These are phyloP conservation scores for Anastrepha ludens DNA, from an alignment of 1,140 invertebrate species.

Conservation along the genomic window DNA sequence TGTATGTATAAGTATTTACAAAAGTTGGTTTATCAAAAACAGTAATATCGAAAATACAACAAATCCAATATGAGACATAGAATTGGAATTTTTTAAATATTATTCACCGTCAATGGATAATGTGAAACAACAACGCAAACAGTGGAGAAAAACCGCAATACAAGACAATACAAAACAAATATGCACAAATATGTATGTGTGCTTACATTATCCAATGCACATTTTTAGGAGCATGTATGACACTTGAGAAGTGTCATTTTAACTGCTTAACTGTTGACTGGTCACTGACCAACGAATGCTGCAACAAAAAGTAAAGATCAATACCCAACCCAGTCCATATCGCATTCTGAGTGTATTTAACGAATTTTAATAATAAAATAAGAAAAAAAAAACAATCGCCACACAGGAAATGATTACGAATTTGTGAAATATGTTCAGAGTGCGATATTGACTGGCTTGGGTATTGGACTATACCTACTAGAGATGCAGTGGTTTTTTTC, in stretches of 20 bases:
- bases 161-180: background rate
- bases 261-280: constrained; percentile 13
- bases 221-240: background rate
- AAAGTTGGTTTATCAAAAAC: background rate
- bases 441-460: too few species aligned
- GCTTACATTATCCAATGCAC: background rate
- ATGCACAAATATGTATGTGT: background rate
- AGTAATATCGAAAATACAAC: background rate
- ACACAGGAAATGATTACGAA: too few species aligned
- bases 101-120: background rate
- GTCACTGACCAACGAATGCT: constrained; percentile 1
- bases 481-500: too few species aligned
- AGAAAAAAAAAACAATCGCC: too few species aligned
- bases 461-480: too few species aligned
- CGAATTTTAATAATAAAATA: too few species aligned
- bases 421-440: too few species aligned
- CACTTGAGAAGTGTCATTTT: constrained; percentile 1
- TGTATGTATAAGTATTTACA: too few species aligned
- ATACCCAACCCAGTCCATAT: background rate
- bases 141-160: background rate
- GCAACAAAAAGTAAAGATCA: background rate
- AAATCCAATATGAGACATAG: background rate
- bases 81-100: background rate
- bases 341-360: background rate
- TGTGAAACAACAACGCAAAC: background rate